Percentiles rank a stretch among this genome's conserved stretches.
phyloP scores from a whole-genome alignment of 2,888 invertebrate genomes.

The Drosophila atripex region DNA sequence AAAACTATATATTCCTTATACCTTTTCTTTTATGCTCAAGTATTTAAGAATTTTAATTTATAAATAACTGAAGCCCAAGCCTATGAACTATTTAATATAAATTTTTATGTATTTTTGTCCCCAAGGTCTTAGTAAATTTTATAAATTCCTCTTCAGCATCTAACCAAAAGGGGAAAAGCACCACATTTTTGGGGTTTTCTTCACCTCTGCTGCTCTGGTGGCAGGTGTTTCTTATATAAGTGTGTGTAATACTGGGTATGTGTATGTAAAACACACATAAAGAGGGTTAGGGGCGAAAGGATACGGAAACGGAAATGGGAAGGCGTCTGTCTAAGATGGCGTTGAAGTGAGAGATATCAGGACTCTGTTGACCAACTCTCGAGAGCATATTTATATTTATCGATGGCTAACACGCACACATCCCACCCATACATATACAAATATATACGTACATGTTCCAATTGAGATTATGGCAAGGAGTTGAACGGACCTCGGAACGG shows the following conservation, averaged over 20 bases:
- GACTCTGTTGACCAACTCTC: slow-evolving; percentile 39
- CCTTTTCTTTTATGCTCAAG: too few species aligned
- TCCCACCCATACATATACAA: slow-evolving; percentile 5
- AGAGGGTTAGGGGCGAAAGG: background rate
- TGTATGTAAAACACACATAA: background rate
- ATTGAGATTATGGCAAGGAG: background rate
- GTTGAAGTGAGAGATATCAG: slow-evolving; percentile 34
- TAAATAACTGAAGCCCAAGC: background rate
- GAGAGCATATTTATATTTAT: slow-evolving; percentile 49
- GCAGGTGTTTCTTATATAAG: slow-evolving; percentile 36
- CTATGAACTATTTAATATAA: background rate
- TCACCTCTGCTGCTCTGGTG: slow-evolving; percentile 6
- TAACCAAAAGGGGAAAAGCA: background rate
- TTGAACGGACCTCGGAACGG: slow-evolving; percentile 3
- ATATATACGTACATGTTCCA: slow-evolving; percentile 6
- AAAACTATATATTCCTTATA: background rate
- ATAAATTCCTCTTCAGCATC: background rate
- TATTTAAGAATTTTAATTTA: background rate
- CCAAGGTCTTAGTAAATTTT: background rate
- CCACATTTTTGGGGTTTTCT: slow-evolving; percentile 14
- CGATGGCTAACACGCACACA: slow-evolving; percentile 49
- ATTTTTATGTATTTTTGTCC: background rate
- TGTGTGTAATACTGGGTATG: background rate
- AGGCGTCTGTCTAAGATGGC: slow-evolving; percentile 25
- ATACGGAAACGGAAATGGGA: slow-evolving; percentile 16